Base-by-base conservation (phyloP, 2,113 vertebrate species). In the Cyrtonyx montezumae region DNA sequence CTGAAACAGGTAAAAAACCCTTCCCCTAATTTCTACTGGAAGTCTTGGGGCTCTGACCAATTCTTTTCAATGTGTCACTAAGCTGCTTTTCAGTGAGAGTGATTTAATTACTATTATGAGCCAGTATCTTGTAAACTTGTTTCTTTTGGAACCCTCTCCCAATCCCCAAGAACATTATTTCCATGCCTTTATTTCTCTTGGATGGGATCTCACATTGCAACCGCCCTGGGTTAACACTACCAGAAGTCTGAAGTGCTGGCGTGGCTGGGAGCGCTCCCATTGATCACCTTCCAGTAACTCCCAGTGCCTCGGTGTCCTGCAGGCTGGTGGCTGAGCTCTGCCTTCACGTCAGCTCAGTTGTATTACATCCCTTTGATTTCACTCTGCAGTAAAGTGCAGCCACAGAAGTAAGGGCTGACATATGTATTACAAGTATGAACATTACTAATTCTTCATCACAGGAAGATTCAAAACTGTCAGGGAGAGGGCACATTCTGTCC, bases 141-240 rank as follows among this genome's bases (percentile, higher is more conserved):
- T 94, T 90, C 84, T 91, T 88, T 91, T 96, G 94, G 94, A 94
- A 79, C 23, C 12, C 10, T 84, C 81, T 93, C 53, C 68, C 69
- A 88, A 19, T 90, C 77, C 76, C 77, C 66, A 84, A 40, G 87
- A 93, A 94, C 82, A 58, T 86, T 91, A 92, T 94, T 95, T 96
- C 93, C 79, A 86, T 96, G 94, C 76, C 76, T 88, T 79, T 94
- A 78, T 96, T 96, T 95, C 94, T 86, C 79, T 96, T 95, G 94
- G 93, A 95, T 81, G 73, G 79, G 73, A 37, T 91, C 17, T 83
- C 2, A 1, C 83, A 22, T 71, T 90, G 87, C 93, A 91, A 30
- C 71, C 84, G 87, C 83, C 45, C 88, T 78, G 8, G 36, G 79
- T 84, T 73, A 94, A 48, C 6, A 20, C 82, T 93, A 88, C 83